Evolutionary conservation across 2,113 vertebrate genomes (phyloP).

Genomic region (Psophia crepitans): DNA sequence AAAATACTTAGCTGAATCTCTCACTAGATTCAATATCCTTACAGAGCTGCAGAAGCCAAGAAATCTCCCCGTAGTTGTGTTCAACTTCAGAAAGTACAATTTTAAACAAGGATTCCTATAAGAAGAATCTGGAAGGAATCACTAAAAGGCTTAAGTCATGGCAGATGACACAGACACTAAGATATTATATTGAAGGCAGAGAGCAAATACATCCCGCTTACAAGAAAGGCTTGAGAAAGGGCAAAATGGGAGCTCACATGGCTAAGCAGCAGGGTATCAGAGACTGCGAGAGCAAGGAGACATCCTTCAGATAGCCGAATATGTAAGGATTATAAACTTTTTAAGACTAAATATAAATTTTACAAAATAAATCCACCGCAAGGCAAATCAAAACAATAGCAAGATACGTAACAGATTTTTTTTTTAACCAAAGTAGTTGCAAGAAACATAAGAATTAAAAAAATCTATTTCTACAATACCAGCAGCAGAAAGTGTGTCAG

Average conservation of each 20-base stretch:
- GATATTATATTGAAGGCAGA: background rate
- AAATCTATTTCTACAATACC: background rate
- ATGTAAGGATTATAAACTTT: background rate
- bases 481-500: background rate
- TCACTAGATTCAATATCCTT: background rate
- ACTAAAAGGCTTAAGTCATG: background rate
- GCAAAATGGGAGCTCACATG: fast-evolving
- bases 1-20: background rate
- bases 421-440: background rate
- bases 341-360: background rate
- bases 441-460: background rate
- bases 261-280: background rate
- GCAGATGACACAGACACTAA: background rate
- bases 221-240: background rate
- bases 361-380: background rate
- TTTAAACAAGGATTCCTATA: background rate
- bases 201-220: background rate
- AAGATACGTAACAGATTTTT: background rate
- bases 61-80: background rate
- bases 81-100: background rate
- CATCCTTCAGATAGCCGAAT: background rate
- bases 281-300: background rate
- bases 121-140: background rate
- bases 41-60: background rate
- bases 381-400: background rate